Conservation (phyloP, 1,140 invertebrate species). For the Pseudomyrmex concolor region DNA sequence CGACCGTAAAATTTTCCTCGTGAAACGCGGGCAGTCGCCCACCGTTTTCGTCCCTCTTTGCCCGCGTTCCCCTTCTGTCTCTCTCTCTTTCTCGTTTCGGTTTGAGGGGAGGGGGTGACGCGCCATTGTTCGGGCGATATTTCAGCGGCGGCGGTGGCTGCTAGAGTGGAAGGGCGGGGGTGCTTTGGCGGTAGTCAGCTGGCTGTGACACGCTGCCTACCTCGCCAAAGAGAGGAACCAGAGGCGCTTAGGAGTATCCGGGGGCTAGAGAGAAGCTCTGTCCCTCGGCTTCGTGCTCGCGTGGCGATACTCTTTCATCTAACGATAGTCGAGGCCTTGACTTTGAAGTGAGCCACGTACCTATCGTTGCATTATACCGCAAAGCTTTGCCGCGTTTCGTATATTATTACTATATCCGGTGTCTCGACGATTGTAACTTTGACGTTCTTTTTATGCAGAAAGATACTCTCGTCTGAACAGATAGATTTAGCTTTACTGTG, state of each 20-base stretch:
- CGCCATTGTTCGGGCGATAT: slow-evolving; percentile 85
- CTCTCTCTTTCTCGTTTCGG: slow-evolving; percentile 58
- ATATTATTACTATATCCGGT: slow-evolving; percentile 15
- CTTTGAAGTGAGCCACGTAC: slow-evolving; percentile 65
- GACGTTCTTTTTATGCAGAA: not conserved
- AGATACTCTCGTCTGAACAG: not conserved
- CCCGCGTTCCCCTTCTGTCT: slow-evolving; percentile 48
- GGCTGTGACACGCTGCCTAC: slow-evolving; percentile 84
- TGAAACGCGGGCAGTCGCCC: slow-evolving; percentile 66
- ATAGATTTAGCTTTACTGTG: not conserved
- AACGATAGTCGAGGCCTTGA: slow-evolving; percentile 76
- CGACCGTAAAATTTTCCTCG: slow-evolving; percentile 75
- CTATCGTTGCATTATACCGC: slow-evolving; percentile 23
- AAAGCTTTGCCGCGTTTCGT: not conserved
- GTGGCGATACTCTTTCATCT: slow-evolving; percentile 78
- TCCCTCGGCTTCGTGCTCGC: slow-evolving; percentile 72
- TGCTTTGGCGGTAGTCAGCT: slow-evolving; percentile 81
- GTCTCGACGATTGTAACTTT: not conserved
- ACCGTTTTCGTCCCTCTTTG: slow-evolving; percentile 35
- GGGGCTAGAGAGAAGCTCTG: slow-evolving; percentile 79
- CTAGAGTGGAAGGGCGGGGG: slow-evolving; percentile 69
- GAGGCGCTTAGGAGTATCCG: slow-evolving; percentile 81
- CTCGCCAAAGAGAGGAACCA: slow-evolving; percentile 83
- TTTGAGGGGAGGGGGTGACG: slow-evolving; percentile 62
- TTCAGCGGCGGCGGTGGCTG: slow-evolving; percentile 80